Evolutionary conservation across 2,888 invertebrate genomes (phyloP).

Genomic region (Diabrotica balteata): DNA sequence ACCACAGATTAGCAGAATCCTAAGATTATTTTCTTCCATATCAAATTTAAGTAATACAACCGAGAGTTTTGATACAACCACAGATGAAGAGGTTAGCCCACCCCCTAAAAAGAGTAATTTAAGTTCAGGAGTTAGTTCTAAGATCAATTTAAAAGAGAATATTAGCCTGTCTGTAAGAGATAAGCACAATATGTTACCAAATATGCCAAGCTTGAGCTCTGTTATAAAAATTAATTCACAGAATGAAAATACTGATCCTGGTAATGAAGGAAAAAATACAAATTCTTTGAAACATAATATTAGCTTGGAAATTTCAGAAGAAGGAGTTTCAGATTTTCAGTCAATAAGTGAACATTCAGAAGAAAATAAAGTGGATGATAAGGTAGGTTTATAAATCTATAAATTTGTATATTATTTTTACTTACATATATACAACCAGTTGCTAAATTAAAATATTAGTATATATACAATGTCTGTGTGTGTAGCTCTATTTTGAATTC

Average conservation of each 20-base stretch:
- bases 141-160: too few species aligned
- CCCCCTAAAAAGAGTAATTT: too few species aligned
- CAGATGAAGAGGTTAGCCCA: too few species aligned
- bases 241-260: slow-evolving; percentile 11
- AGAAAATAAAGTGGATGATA: not conserved
- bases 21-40: slow-evolving; percentile 21
- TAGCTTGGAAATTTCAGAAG: slow-evolving; percentile 37
- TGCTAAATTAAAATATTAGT: too few species aligned
- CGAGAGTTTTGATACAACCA: too few species aligned
- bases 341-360: slow-evolving; percentile 27
- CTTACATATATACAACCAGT: not conserved
- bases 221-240: slow-evolving; percentile 42
- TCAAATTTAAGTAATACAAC: too few species aligned
- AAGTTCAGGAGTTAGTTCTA: too few species aligned
- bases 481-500: too few species aligned
- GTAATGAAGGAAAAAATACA: slow-evolving; percentile 8
- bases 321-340: slow-evolving; percentile 39
- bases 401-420: not conserved
- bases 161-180: too few species aligned
- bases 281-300: slow-evolving; percentile 4
- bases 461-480: too few species aligned
- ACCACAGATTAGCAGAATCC: slow-evolving; percentile 25
- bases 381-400: slow-evolving; percentile 1
- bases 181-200: slow-evolving; percentile 49
- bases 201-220: slow-evolving; percentile 54